Percentiles rank a stretch among this genome's conserved stretches.
phyloP scores from a whole-genome alignment of 2,888 invertebrate species.

The Oscheius sp. region DNA sequence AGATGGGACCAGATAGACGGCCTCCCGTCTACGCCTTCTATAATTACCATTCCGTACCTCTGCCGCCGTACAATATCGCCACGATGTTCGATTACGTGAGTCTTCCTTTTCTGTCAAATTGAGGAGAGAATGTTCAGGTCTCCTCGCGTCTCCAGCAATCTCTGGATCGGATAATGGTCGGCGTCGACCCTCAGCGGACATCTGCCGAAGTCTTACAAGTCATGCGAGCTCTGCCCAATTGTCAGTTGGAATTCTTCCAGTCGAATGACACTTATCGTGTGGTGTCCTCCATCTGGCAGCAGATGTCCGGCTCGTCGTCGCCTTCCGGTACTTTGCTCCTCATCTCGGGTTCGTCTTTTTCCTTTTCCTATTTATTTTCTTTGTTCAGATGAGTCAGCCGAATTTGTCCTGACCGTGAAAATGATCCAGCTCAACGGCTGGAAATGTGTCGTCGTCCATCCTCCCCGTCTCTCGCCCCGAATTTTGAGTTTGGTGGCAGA shows the following conservation, averaged over 20 bases:
- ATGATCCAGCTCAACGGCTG: not conserved
- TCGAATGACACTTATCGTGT: not conserved
- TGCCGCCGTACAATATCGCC: not conserved
- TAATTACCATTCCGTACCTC: conserved; percentile 23
- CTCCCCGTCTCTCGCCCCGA: not conserved
- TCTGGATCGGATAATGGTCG: not conserved
- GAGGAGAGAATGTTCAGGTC: not conserved
- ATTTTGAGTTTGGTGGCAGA: not conserved
- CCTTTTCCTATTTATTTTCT: not conserved
- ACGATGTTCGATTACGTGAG: conserved; percentile 12
- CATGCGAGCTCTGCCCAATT: not conserved
- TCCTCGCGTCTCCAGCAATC: not conserved
- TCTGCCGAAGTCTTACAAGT: not conserved
- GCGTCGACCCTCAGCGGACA: not conserved
- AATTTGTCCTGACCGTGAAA: not conserved
- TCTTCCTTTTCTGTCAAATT: not conserved
- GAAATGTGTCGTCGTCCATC: conserved; percentile 1
- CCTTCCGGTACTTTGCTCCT: not conserved
- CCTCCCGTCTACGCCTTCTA: conserved; percentile 6
- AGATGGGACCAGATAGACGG: not conserved
- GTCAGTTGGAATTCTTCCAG: not conserved
- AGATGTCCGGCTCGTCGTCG: not conserved
- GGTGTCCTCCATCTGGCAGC: not conserved
- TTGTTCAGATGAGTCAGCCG: not conserved
- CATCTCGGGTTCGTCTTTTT: not conserved